phyloP scores from a whole-genome alignment of 2,113 vertebrate species.

The Cardinalis cardinalis region DNA sequence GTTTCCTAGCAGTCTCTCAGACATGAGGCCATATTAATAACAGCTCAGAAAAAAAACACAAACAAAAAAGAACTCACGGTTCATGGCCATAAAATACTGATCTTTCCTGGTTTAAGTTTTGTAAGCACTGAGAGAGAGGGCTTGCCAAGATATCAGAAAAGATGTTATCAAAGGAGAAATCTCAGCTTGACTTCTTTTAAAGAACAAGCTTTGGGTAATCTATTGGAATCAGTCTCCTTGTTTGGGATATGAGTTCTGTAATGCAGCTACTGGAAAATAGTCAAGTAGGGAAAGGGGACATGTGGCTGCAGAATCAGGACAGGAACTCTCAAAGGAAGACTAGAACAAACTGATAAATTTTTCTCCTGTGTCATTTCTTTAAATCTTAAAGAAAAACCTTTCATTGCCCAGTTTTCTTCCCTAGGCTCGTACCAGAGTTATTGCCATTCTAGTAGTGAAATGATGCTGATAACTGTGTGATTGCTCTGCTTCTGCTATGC shows the following conservation, averaged over 20 bases:
- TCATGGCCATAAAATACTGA: not conserved
- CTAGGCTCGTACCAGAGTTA: not conserved
- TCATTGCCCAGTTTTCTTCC: not conserved
- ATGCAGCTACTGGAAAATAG: slow-evolving; percentile 28
- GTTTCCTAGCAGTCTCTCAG: not conserved
- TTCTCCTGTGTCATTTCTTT: not conserved
- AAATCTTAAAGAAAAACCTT: not conserved
- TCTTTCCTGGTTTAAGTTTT: slow-evolving; percentile 22
- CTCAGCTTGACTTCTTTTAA: slow-evolving; percentile 26
- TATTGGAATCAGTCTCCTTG: not conserved
- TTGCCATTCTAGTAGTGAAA: not conserved
- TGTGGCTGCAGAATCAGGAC: not conserved
- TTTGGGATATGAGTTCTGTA: not conserved
- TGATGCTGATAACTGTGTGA: not conserved
- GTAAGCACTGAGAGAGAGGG: not conserved
- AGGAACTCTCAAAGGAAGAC: slow-evolving; percentile 15
- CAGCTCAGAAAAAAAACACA: not conserved
- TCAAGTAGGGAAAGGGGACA: not conserved
- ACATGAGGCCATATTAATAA: not conserved
- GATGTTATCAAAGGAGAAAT: slow-evolving; percentile 25
- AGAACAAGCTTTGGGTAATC: not conserved
- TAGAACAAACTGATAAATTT: not conserved
- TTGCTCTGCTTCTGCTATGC: not conserved
- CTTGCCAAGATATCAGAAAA: slow-evolving; percentile 16
- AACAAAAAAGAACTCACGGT: not conserved